Conservation (phyloP, 2,888 invertebrate genomes). For the Camptogramma bilineatum region DNA sequence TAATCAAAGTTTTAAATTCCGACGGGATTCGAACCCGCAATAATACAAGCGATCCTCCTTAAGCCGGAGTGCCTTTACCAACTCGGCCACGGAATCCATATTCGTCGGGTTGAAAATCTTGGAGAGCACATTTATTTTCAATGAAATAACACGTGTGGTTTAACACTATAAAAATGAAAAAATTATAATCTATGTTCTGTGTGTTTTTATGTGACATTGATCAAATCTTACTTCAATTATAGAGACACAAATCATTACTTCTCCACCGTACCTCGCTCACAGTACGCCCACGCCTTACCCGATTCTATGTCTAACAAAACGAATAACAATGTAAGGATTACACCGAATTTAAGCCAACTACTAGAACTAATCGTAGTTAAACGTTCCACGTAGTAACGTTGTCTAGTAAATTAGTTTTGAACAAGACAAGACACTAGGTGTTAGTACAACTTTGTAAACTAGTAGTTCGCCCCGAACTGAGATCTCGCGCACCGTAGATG, state of each 20-base stretch:
- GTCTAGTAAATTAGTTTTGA: slow-evolving; percentile 18
- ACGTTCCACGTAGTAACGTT: slow-evolving; percentile 19
- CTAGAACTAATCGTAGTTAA: slow-evolving; percentile 27
- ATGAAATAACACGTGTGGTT: no score
- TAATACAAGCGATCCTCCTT: no score
- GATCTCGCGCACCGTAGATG: no score
- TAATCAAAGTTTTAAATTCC: no score
- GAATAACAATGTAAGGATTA: slow-evolving; percentile 31
- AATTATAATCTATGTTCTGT: no score
- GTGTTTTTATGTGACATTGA: background rate
- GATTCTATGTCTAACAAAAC: slow-evolving; percentile 16
- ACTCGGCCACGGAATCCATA: no score
- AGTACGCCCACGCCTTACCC: slow-evolving; percentile 14
- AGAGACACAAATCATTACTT: background rate
- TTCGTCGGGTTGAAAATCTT: no score
- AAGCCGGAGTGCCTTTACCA: no score
- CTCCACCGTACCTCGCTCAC: slow-evolving; percentile 1
- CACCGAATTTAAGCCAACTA: slow-evolving; percentile 26
- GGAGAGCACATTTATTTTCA: no score
- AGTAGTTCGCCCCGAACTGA: no score
- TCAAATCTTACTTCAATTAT: background rate
- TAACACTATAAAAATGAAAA: no score
- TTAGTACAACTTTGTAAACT: slow-evolving; percentile 16
- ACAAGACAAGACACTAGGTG: slow-evolving; percentile 7
- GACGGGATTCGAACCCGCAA: no score